phyloP scores from a whole-genome alignment of 1,140 invertebrate species.

The Drosophila pachea region DNA sequence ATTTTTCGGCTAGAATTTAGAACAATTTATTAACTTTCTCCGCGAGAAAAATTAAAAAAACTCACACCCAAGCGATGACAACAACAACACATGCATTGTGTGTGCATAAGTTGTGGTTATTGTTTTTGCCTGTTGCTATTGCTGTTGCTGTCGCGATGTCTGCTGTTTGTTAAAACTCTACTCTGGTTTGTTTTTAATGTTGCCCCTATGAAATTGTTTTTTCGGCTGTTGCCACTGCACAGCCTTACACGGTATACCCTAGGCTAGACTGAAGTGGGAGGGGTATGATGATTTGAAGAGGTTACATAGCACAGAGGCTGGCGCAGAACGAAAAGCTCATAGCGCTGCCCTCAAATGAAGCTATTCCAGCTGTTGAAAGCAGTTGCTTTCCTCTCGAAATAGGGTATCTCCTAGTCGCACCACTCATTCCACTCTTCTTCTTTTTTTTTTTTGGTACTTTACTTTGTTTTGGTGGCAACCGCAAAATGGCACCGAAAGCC shows the following conservation, averaged over 20 bases:
- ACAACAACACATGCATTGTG: slow-evolving; percentile 14
- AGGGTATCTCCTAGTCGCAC: not conserved
- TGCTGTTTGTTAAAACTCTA: slow-evolving; percentile 67
- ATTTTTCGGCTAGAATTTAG: slow-evolving; percentile 54
- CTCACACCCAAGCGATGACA: slow-evolving; percentile 55
- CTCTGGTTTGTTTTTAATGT: slow-evolving; percentile 56
- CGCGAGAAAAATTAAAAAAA: slow-evolving; percentile 38
- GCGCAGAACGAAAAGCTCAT: too few relatives aligned
- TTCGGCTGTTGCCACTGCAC: slow-evolving; percentile 25
- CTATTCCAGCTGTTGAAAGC: not conserved
- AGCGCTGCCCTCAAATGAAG: too few relatives aligned
- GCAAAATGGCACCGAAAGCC: slow-evolving; percentile 63
- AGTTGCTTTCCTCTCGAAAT: too few relatives aligned
- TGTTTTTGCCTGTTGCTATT: slow-evolving; percentile 17
- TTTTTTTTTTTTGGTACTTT: slow-evolving; percentile 22
- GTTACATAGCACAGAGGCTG: too few relatives aligned
- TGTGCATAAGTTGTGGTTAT: slow-evolving; percentile 31
- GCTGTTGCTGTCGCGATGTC: slow-evolving; percentile 24
- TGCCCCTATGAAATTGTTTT: slow-evolving; percentile 50
- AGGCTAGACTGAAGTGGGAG: not conserved
- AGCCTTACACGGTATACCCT: not conserved
- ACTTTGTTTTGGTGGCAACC: slow-evolving; percentile 43
- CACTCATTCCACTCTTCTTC: not conserved
- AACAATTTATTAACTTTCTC: slow-evolving; percentile 66
- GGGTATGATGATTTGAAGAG: not conserved